These are phyloP conservation scores for Gymnocypris eckloni DNA, from an alignment of 2,797 vertebrate species.

Conservation along the genomic window DNA sequence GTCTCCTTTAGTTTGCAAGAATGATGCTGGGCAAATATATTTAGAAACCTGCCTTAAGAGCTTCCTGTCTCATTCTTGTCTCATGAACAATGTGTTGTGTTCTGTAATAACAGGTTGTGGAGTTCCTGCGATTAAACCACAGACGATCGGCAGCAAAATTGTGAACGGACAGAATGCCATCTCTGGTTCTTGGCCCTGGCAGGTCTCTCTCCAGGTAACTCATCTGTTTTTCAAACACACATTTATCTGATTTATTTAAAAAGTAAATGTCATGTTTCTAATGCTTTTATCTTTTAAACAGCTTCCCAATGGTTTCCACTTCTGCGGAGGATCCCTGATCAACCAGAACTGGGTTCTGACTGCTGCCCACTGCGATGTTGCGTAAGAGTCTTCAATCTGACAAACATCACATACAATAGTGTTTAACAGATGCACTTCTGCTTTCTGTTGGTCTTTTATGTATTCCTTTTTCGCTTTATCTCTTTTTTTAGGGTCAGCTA, in stretches of 20 bases:
- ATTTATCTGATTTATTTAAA: not conserved
- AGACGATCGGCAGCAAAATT: slow-evolving; percentile 80
- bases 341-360: slow-evolving; percentile 85
- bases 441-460: too few species aligned
- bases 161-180: slow-evolving; percentile 85
- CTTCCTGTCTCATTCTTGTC: not conserved
- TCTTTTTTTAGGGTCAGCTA: not conserved
- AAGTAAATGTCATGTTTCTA: not conserved
- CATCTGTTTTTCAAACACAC: not conserved
- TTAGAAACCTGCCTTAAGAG: too few species aligned
- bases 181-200: slow-evolving; percentile 91
- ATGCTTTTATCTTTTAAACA: slow-evolving; percentile 56
- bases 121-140: slow-evolving; percentile 79
- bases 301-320: slow-evolving; percentile 80
- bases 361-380: slow-evolving; percentile 85
- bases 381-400: slow-evolving; percentile 71
- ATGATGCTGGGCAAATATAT: not conserved
- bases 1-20: not conserved
- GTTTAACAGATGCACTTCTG: too few species aligned
- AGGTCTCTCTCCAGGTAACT: slow-evolving; percentile 88
- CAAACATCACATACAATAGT: not conserved
- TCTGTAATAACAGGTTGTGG: slow-evolving; percentile 79
- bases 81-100: not conserved
- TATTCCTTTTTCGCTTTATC: not conserved
- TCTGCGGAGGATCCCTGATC: slow-evolving; percentile 87